Percentiles rank a stretch among this genome's conserved stretches.
Evolutionary conservation across 2,888 invertebrate species (phyloP).

Genomic region (Corythucha ciliata): DNA sequence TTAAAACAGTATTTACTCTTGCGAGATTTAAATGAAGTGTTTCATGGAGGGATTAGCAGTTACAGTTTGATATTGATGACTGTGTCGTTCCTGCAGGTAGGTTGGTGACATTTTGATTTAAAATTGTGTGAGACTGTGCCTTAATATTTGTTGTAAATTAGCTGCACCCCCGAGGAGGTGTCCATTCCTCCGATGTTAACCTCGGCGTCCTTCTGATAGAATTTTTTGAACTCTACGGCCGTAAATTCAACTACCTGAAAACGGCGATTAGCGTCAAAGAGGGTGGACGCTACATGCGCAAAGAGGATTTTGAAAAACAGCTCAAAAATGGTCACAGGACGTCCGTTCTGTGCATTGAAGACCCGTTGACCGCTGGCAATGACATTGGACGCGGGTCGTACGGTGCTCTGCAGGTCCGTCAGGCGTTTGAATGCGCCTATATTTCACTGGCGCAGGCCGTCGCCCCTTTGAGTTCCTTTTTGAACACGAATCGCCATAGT

Average conservation of each 20-base stretch:
- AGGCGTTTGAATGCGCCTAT: slow-evolving; percentile 95
- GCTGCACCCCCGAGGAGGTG: slow-evolving; percentile 77
- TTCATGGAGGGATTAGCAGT: slow-evolving; percentile 97
- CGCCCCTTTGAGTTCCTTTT: slow-evolving; percentile 47
- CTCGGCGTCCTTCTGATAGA: slow-evolving; percentile 90
- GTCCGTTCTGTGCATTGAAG: slow-evolving; percentile 92
- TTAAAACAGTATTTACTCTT: slow-evolving; percentile 97
- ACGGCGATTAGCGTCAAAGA: slow-evolving; percentile 89
- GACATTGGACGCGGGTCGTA: slow-evolving; percentile 97
- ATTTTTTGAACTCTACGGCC: slow-evolving; percentile 94
- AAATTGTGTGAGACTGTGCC: not conserved
- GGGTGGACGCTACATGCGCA: slow-evolving; percentile 87
- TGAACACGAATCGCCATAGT: too few species aligned
- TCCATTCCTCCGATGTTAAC: slow-evolving; percentile 55
- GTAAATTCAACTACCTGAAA: slow-evolving; percentile 91
- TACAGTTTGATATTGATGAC: slow-evolving; percentile 98
- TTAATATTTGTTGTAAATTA: slow-evolving; percentile 43
- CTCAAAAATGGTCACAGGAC: slow-evolving; percentile 92
- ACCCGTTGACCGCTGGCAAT: slow-evolving; percentile 90
- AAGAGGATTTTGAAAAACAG: slow-evolving; percentile 77
- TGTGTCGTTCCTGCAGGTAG: slow-evolving; percentile 85
- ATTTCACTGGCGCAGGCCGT: slow-evolving; percentile 70
- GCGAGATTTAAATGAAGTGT: slow-evolving; percentile 97
- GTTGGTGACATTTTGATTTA: slow-evolving; percentile 20
- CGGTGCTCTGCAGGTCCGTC: slow-evolving; percentile 79